Conservation (phyloP, 2,888 invertebrate genomes). For the Noctua comes region DNA sequence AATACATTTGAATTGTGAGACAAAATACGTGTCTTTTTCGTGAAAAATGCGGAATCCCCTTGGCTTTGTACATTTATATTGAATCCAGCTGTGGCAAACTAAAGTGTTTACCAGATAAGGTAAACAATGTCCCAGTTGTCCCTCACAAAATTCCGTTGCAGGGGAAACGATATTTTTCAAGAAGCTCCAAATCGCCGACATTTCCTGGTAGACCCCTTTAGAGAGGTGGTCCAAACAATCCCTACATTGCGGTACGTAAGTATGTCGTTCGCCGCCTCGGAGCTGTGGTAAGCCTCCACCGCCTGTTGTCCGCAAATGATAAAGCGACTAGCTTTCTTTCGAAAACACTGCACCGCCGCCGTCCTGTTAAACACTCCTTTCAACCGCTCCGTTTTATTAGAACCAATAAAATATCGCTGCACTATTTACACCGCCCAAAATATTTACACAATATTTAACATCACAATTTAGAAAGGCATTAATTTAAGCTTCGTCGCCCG, state of each 20-base stretch:
- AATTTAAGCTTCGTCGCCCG: constrained; percentile 76
- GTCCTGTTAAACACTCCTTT: constrained; percentile 71
- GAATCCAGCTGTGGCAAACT: constrained; percentile 60
- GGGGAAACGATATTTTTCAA: constrained; percentile 79
- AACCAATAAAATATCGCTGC: constrained; percentile 70
- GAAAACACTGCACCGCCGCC: constrained; percentile 71
- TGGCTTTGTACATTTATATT: constrained; percentile 50
- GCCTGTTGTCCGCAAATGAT: constrained; percentile 86
- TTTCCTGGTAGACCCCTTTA: constrained; percentile 77
- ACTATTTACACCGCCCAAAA: constrained; percentile 57
- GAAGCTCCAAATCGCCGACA: constrained; percentile 75
- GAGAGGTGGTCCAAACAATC: constrained; percentile 74
- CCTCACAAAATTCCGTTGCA: constrained; percentile 72
- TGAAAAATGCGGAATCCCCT: constrained; percentile 43
- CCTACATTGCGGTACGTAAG: constrained; percentile 72
- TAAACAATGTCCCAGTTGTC: constrained; percentile 70
- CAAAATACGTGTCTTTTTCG: constrained; percentile 44
- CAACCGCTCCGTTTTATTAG: constrained; percentile 68
- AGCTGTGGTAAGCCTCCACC: constrained; percentile 81
- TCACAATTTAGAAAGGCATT: constrained; percentile 70
- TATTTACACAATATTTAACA: constrained; percentile 64
- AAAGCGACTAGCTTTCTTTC: constrained; percentile 83
- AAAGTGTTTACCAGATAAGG: constrained; percentile 72
- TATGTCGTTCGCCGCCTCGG: constrained; percentile 75
- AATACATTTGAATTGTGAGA: constrained; percentile 40